Evolutionary conservation across 2,888 invertebrate species (phyloP), one percentile per base, ranked within the genome.

Genomic region (Amblyteles armatorius): DNA sequence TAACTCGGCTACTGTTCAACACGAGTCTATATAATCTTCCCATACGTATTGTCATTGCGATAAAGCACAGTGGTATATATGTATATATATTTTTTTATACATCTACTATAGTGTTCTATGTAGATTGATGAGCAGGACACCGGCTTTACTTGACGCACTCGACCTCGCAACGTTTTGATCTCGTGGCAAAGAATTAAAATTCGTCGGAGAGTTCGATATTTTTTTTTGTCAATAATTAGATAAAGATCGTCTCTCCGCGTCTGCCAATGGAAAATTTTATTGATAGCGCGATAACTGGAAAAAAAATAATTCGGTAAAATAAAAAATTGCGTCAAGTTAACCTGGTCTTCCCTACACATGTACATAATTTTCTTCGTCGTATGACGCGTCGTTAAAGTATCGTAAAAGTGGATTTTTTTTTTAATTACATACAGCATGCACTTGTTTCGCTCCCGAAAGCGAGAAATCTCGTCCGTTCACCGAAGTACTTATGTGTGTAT

Each of bases 31-130:
- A 40, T 76, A 78, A 26, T 22, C 71, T 52, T 68, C 11, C 50
- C 71, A 60, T 82, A 84, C 50, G 80, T 88, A 88, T 88, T 88
- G 88, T 88, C 88, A 86, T 83, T 88, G 82, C 80, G 68, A 83
- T 88, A 88, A 88, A 88, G 88, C 87, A 88, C 87, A 85, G 72
- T 82, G 84, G 81, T 65, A 81, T 83, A 40, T 71, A 68, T 65
- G 68, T 74, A 33, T 22, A 72, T 71, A 16, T 36, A 29, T 76
- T 29, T n/a, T 63, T 33, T 63, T n/a, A 63, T 63, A 63, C 63
- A 63, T 33, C 33, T 40, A 36, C 52, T 22, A 44, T 65, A 40
- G 11, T 65, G 50, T 36, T 40, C 22, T 52, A 52, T 40, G 36
- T 22, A 68, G n/a, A 67, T 79, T 65, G 22, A 16, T 67, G 22